Evolutionary conservation across 1,140 invertebrate genomes (phyloP).

Genomic region (Homalodisca vitripennis): DNA sequence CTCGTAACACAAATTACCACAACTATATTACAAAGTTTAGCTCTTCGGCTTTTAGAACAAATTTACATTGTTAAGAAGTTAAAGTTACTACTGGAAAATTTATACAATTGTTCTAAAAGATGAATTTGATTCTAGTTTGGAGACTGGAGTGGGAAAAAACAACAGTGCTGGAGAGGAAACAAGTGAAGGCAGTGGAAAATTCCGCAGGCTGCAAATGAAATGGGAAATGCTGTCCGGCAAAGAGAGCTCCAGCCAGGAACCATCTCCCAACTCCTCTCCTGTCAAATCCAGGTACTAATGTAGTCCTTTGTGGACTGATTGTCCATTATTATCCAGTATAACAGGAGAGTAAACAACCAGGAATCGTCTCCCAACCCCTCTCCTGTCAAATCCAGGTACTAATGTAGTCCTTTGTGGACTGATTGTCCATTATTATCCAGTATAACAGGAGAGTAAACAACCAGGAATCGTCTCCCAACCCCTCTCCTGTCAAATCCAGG

Average conservation of each 20-base stretch:
- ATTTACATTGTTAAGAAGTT: too few relatives aligned
- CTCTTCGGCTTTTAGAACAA: too few relatives aligned
- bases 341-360: neutral
- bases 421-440: neutral
- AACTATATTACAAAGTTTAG: too few relatives aligned
- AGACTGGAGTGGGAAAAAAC: slow-evolving; percentile 27
- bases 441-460: too few relatives aligned
- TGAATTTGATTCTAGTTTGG: slow-evolving; percentile 34
- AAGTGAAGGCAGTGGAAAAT: slow-evolving; percentile 53
- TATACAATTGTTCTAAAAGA: too few relatives aligned
- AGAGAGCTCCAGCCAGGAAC: slow-evolving; percentile 14
- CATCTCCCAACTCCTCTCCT: slow-evolving; percentile 29
- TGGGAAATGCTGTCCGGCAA: slow-evolving; percentile 69
- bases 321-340: too few relatives aligned
- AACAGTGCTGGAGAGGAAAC: slow-evolving; percentile 21
- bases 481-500: slow-evolving; percentile 37
- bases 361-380: slow-evolving; percentile 23
- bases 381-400: slow-evolving; percentile 37
- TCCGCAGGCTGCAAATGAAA: slow-evolving; percentile 77
- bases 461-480: slow-evolving; percentile 20
- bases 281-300: slow-evolving; percentile 35
- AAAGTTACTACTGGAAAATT: too few relatives aligned
- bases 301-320: neutral
- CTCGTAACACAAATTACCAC: too few relatives aligned
- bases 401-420: neutral